Base-by-base conservation (phyloP, 1,140 invertebrate species). In the Drosophila bipectinata region DNA sequence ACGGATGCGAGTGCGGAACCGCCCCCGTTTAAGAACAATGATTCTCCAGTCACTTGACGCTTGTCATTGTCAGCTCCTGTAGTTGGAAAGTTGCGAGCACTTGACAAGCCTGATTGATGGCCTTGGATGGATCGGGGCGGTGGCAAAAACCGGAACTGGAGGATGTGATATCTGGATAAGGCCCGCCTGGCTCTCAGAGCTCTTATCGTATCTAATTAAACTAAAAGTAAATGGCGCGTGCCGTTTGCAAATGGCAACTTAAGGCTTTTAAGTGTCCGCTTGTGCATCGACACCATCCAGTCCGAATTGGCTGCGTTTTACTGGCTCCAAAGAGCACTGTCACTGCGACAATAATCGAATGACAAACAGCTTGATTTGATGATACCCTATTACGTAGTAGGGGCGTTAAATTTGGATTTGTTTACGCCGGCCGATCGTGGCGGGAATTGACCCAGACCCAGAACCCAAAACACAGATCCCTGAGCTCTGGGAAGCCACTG, bases 21-120 rank as follows among this genome's bases (percentile, higher is more conserved):
- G 48, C 69, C 71, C 57, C 34, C 18, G 41, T 37, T n/a, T 53
- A 21, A 44, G 41, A 63, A 56, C 32, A 75, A 55, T 60, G 45
- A 82, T 61, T 62, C 49, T 41, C 75, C 80, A 44, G 61, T 72
- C 55, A 84, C 80, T 83, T 79, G 72, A 51, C 61, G 77, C 80
- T 85, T 87, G 81, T 84, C 82, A 87, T 84, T 81, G 77, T 84
- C 82, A 87, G 73, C 73, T 87, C 69, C 63, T 67, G 81, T 81
- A 82, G 81, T 84, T 84, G 63, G 67, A 73, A 83, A 80, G 76
- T 84, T 79, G 81, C 62, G 74, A 77, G 61, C 79, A 77, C 74
- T 85, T 85, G 82, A 85, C 82, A 87, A 71, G 56, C 71, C 74
- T 85, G 81, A 85, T 85, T 85, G 81, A 87, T 87, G 77, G 73